phyloP scores from a whole-genome alignment of 2,113 vertebrate species.

The Trinectes maculatus region DNA sequence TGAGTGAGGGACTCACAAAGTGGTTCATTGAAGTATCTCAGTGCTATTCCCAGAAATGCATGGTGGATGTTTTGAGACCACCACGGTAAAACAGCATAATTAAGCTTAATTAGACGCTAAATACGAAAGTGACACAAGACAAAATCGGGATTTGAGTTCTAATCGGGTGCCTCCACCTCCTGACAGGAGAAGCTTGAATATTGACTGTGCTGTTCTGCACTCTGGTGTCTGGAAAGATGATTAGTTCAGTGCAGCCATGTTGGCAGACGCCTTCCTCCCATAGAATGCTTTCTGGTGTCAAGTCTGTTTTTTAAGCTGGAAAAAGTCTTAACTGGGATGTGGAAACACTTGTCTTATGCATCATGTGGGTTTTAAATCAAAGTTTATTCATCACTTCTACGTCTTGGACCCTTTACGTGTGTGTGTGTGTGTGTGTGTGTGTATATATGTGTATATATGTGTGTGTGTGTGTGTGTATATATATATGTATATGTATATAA shows the following conservation, averaged over 20 bases:
- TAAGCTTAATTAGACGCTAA: too few species aligned
- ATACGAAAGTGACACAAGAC: too few species aligned
- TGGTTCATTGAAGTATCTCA: slow-evolving; percentile 11
- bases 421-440: too few species aligned
- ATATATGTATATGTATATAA: too few species aligned
- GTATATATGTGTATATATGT: too few species aligned
- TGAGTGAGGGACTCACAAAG: slow-evolving; percentile 9
- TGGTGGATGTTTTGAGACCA: neutral
- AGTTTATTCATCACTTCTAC: too few species aligned
- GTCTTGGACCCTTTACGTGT: too few species aligned
- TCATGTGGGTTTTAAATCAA: too few species aligned
- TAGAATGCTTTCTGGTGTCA: slow-evolving; percentile 22
- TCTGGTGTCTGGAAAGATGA: slow-evolving; percentile 67
- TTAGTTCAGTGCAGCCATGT: slow-evolving; percentile 46
- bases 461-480: too few species aligned
- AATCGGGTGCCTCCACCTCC: neutral
- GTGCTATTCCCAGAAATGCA: neutral
- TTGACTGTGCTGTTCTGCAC: neutral
- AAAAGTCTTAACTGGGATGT: slow-evolving; percentile 1
- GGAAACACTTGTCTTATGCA: slow-evolving; percentile 9
- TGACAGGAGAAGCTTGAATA: slow-evolving; percentile 9
- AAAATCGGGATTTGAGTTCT: neutral
- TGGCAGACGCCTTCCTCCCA: slow-evolving; percentile 37
- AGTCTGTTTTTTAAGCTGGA: neutral
- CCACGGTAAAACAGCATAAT: neutral